Evolutionary conservation across 2,797 vertebrate species (phyloP), one percentile per base, ranked within the genome.

Genomic region (Odontamblyopus lacepedii): DNA sequence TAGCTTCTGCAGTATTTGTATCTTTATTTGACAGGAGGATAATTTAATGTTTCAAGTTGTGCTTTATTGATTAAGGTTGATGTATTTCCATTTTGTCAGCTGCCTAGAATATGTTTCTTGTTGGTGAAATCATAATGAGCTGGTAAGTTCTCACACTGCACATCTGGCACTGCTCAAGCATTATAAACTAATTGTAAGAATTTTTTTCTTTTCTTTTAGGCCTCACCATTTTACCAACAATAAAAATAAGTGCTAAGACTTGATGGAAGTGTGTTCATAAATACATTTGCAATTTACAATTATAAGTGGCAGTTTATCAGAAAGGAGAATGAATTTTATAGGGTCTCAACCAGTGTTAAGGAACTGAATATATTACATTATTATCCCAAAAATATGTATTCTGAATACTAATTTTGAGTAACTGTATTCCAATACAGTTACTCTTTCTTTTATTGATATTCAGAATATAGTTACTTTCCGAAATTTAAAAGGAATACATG

Each of bases 71-170:
- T 48, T 3, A 67, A 76, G 72, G 72, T 59, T 62, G 81, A 91
- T 87, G 79, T 72, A 77, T 84, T 89, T 90, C 84, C 84, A 86
- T 82, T 89, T 87, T 88, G 85, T 76, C 78, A 85, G 82, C 67
- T 70, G 19, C 50, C 56, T 66, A 32, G 71, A 82, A 74, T 71
- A 74, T 15, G n/a, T 70, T 72, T 63, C 57, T 77, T 75, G 69
- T 71, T 74, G 23, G 63, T 12, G 29, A 71, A 32, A 63, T 23
- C 60, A 65, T 23, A 62, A 73, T 63, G 62, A 70, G 67, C 72
- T 80, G 73, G 83, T 83, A 59, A 74, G 75, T 62, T 12, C 26
- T n/a, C 19, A 29, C 13, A 38, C 35, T 32, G 50, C 16, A 19
- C 12, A 59, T 44, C 29, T 18, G 13, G 19, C 51, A 3, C 13